Base-by-base conservation (phyloP, 2,888 invertebrate species). In the Amorpha juglandis region DNA sequence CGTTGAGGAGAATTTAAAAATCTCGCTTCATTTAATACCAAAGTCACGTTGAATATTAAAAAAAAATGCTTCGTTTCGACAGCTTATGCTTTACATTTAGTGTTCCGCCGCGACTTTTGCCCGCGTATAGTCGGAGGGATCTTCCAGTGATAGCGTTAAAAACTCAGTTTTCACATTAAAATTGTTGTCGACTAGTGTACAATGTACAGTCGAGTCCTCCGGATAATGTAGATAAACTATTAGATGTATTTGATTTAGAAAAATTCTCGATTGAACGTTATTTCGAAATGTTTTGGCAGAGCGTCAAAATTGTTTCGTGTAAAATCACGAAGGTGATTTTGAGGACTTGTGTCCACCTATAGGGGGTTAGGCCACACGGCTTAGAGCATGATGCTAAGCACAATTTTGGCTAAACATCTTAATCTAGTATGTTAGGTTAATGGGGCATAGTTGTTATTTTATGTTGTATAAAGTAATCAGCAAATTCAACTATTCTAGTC, bases 191-290 rank as follows among this genome's bases (percentile, higher is more conserved):
- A 52, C 21, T 51, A 21, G 48, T 48, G 50, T 50, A 50, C 50
- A 19, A 7, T 51, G 21, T 51, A 21, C 38, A 38, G 38, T 27
- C 50, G 77, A 82, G 82, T 86, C 82, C 58, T 65, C 62, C 47
- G 19, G 1, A 42, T 65, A 19, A 50, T 27, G 38, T 42, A 69
- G 66, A 86, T 50, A 50, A 50, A 86, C 86, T 86, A 84, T 82
- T 89, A 91, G 86, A 75, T 80, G 74, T 87, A 87, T 88, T 84
- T 87, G 80, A 78, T 91, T 92, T 91, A 91, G 90, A 81, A 72
- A 76, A 90, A 80, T 85, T 89, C 83, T 87, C 84, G 83, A 89
- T 90, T 89, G 90, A 89, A 86, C 87, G 82, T 78, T 78, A 78
- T 71, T 77, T 75, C 69, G 21, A 58, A 55, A 68, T 68, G 65